Evolutionary conservation across 2,797 vertebrate genomes (phyloP).

Genomic region (Martes flavigula): DNA sequence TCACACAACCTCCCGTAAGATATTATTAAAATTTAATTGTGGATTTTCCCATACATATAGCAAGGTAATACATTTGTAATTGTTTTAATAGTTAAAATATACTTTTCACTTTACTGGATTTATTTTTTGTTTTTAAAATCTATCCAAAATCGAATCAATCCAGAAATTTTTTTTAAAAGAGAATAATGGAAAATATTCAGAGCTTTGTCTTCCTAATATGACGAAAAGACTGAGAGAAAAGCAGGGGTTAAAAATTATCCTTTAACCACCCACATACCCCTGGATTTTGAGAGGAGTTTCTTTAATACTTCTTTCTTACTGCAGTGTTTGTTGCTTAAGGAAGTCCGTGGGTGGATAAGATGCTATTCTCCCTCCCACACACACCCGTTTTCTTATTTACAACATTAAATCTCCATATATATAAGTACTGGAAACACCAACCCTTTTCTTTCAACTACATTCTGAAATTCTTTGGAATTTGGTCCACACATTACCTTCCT

Average conservation of each 20-base stretch:
- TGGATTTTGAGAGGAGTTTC: slow-evolving; percentile 32
- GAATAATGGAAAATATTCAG: not conserved
- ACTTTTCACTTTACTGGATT: not conserved
- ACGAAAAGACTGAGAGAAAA: slow-evolving; percentile 26
- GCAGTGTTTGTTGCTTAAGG: slow-evolving; percentile 62
- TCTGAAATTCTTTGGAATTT: slow-evolving; percentile 34
- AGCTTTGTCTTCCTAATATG: not conserved
- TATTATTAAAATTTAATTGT: slow-evolving; percentile 14
- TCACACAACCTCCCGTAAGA: not conserved
- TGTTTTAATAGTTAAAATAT: slow-evolving; percentile 19
- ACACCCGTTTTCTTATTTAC: slow-evolving; percentile 52
- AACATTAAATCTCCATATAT: slow-evolving; percentile 41
- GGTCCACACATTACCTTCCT: not conserved
- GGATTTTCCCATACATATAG: not conserved
- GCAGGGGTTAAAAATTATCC: slow-evolving; percentile 38
- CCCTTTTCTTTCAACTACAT: not conserved
- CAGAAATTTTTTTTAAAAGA: not conserved
- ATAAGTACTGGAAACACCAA: slow-evolving; percentile 55
- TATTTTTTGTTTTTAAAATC: not conserved
- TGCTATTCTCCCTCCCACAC: slow-evolving; percentile 55
- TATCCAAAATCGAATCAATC: not conserved
- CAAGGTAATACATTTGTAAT: not conserved
- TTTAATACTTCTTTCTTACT: slow-evolving; percentile 44
- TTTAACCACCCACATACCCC: slow-evolving; percentile 19
- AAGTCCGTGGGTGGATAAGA: slow-evolving; percentile 65